phyloP scores from a whole-genome alignment of 23 tunicate species.

The Styela plicata region DNA sequence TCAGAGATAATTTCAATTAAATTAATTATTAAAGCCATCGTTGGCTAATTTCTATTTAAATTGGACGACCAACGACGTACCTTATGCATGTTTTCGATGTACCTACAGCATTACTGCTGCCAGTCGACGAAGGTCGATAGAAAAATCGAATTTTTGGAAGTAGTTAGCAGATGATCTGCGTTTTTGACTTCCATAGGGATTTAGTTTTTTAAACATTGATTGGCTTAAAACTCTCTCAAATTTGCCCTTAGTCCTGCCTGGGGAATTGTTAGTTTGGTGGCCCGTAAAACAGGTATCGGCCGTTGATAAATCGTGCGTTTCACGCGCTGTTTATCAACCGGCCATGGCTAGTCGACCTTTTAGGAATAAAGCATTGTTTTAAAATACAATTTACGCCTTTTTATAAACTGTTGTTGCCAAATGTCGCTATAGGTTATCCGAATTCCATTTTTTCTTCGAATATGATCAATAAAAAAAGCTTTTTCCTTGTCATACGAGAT shows the following conservation, averaged over 20 bases:
- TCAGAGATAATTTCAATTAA: too few relatives aligned
- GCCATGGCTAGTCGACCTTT: too few relatives aligned
- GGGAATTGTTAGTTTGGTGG: too few relatives aligned
- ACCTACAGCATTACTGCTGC: not conserved
- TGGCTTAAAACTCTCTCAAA: not conserved
- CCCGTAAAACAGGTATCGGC: too few relatives aligned
- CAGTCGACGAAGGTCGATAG: not conserved
- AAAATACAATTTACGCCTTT: not conserved
- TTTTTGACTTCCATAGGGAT: not conserved
- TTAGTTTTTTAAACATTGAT: not conserved
- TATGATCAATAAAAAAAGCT: not conserved
- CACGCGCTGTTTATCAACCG: too few relatives aligned
- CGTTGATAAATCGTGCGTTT: too few relatives aligned
- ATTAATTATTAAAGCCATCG: not conserved
- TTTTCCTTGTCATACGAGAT: not conserved
- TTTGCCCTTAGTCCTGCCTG: not conserved
- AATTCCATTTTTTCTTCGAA: not conserved
- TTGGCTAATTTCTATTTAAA: not conserved
- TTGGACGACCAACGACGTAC: not conserved
- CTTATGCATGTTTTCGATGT: not conserved
- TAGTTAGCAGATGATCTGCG: not conserved
- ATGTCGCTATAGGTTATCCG: too few relatives aligned
- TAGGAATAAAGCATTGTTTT: too few relatives aligned
- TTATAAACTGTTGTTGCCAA: not conserved
- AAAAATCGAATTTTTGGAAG: not conserved